phyloP scores from a whole-genome alignment of 2,888 invertebrate species.

The Pachliopta kotzebuea region DNA sequence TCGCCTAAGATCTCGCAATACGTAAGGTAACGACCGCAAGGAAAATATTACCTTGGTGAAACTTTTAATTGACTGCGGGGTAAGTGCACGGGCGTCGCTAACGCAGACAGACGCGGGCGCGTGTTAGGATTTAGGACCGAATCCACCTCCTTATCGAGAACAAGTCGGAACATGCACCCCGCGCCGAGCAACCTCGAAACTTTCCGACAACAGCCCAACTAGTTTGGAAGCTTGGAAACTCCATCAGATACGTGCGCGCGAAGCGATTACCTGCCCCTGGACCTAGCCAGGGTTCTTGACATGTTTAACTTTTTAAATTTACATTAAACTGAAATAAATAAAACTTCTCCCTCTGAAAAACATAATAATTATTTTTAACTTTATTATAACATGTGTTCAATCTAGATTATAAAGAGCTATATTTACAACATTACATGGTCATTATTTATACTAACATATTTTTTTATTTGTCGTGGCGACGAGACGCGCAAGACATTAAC shows the following conservation, averaged over 20 bases:
- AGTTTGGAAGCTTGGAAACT: conserved; percentile 76
- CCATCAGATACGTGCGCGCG: conserved; percentile 73
- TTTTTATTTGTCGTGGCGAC: too few relatives aligned
- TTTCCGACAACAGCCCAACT: conserved; percentile 73
- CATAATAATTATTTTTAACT: too few relatives aligned
- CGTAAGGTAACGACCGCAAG: conserved; percentile 6
- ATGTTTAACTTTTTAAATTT: conserved; percentile 32
- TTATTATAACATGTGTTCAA: too few relatives aligned
- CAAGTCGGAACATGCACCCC: conserved; percentile 62
- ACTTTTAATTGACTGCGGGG: conserved; percentile 61
- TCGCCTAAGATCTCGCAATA: conserved; percentile 5
- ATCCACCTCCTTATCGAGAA: conserved; percentile 66
- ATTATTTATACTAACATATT: neutral
- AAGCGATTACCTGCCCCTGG: conserved; percentile 61
- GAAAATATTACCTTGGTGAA: conserved; percentile 31
- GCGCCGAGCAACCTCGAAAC: conserved; percentile 62
- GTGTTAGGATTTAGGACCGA: conserved; percentile 67
- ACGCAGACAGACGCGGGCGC: conserved; percentile 42
- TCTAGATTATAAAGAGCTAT: too few relatives aligned
- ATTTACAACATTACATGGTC: too few relatives aligned
- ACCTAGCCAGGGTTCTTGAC: conserved; percentile 36
- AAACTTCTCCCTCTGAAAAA: neutral
- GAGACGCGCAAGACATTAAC: too few relatives aligned
- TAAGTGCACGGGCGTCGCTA: conserved; percentile 45
- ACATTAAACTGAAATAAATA: neutral